Evolutionary conservation across 2,113 vertebrate species (phyloP).

Genomic region (Gallinago media): DNA sequence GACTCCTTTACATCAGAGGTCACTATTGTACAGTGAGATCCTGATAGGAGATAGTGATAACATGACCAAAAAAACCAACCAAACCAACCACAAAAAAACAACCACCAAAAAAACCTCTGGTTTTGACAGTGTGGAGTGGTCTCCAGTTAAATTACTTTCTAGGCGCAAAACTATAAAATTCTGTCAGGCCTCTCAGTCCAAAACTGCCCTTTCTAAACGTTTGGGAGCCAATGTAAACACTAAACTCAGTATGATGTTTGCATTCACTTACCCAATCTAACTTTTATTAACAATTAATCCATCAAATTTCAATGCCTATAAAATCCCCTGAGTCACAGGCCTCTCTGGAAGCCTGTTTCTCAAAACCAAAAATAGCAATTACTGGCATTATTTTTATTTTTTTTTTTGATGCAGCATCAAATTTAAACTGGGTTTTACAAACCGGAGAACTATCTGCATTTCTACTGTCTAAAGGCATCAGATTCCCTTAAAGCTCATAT

Average conservation of each 20-base stretch:
- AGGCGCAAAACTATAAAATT: constrained; percentile 59
- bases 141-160: constrained; percentile 38
- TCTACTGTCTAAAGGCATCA: constrained; percentile 52
- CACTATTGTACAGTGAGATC: constrained; percentile 68
- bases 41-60: constrained; percentile 57
- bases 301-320: constrained; percentile 77
- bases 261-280: constrained; percentile 77
- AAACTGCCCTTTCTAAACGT: constrained; percentile 74
- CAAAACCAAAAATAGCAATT: constrained; percentile 70
- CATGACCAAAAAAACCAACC: neutral
- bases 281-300: constrained; percentile 81
- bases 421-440: constrained; percentile 54
- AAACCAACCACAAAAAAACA: neutral
- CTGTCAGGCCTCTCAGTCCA: constrained; percentile 64
- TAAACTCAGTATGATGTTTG: constrained; percentile 73
- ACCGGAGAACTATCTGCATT: constrained; percentile 15
- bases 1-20: constrained; percentile 69
- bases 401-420: constrained; percentile 52
- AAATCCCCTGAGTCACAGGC: constrained; percentile 64
- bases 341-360: constrained; percentile 57
- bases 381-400: constrained; percentile 34
- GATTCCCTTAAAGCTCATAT: constrained; percentile 12
- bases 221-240: constrained; percentile 67
- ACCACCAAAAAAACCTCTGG: neutral
- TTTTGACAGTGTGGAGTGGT: constrained; percentile 24